Conservation (phyloP, 2,797 vertebrate genomes). For the Ctenopoma kingsleyae region DNA sequence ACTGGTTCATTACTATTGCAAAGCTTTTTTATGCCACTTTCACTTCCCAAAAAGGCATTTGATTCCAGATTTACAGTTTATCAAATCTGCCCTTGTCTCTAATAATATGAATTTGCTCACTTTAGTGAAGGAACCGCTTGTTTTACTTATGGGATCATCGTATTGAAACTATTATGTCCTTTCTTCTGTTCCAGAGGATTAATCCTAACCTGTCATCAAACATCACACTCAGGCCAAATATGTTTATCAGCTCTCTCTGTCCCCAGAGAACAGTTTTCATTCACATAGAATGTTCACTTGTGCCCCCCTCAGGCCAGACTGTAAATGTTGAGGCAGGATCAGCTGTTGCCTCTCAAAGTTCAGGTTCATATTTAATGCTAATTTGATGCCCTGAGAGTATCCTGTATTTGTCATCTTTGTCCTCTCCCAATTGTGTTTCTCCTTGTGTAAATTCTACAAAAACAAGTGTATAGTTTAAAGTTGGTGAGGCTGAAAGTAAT, state of each 20-base stretch:
- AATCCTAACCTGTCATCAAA: neutral
- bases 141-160: neutral
- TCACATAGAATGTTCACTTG: neutral
- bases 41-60: too few species aligned
- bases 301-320: slow-evolving; percentile 31
- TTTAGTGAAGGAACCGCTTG: too few species aligned
- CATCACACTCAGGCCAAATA: neutral
- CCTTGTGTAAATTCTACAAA: too few species aligned
- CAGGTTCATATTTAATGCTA: neutral
- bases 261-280: neutral
- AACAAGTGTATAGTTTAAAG: neutral
- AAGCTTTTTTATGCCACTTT: too few species aligned
- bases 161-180: neutral
- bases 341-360: neutral
- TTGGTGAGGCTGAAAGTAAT: too few species aligned
- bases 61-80: too few species aligned
- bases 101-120: too few species aligned
- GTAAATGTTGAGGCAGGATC: neutral
- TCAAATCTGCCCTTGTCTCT: too few species aligned
- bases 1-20: too few species aligned
- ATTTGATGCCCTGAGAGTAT: neutral
- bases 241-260: neutral
- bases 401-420: neutral
- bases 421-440: neutral
- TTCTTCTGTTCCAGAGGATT: neutral